Conservation (phyloP, 2,797 vertebrate genomes). For the Mus caroli region DNA sequence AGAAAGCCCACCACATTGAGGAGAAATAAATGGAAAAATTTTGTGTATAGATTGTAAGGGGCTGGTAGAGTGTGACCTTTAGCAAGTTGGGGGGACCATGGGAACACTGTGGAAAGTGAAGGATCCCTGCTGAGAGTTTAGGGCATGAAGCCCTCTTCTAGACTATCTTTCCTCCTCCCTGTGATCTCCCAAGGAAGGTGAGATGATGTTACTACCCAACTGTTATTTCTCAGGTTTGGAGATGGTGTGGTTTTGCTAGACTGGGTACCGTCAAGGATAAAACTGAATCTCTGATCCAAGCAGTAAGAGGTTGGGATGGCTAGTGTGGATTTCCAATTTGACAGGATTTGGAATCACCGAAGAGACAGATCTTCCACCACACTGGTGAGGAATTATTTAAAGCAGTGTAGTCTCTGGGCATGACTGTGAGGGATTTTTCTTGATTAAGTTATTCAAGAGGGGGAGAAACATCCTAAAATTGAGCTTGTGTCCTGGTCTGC, state of each 20-base stretch:
- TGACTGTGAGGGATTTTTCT: neutral
- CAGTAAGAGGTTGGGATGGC: neutral
- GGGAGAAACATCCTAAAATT: neutral
- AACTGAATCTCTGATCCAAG: neutral
- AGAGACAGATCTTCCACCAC: neutral
- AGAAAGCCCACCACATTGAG: too few species aligned
- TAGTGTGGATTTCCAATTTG: neutral
- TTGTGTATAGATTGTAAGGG: neutral
- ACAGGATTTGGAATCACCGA: neutral
- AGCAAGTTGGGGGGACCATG: neutral
- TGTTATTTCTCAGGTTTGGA: neutral
- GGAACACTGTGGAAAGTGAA: neutral
- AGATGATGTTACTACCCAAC: neutral
- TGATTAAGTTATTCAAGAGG: neutral
- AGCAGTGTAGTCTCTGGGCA: neutral
- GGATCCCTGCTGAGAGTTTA: neutral
- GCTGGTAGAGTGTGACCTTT: slow-evolving; percentile 5
- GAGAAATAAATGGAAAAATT: neutral
- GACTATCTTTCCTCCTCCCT: neutral
- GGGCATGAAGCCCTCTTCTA: neutral
- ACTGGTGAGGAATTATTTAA: neutral
- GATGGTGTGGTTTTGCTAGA: neutral
- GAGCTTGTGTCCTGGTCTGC: neutral
- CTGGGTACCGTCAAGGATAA: neutral
- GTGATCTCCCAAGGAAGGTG: neutral